Evolutionary conservation across 92 coral and sea anemone species (phyloP).

Genomic region (Porites cylindrica): DNA sequence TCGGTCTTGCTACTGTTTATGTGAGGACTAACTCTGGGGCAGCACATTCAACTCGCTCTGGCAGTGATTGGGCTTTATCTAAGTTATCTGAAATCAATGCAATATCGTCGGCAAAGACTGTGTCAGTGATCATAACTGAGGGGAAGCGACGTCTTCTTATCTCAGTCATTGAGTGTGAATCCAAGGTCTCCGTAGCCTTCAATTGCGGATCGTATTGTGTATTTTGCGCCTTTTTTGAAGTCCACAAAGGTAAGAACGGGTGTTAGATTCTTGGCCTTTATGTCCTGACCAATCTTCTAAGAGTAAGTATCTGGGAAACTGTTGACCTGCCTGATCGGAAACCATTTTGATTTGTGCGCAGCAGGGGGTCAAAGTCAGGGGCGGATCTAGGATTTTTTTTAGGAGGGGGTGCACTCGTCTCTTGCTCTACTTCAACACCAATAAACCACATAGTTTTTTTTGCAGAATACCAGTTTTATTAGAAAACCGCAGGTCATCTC

Average conservation of each 20-base stretch:
- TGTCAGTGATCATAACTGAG: background rate
- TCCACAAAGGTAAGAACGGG: background rate
- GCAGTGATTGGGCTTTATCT: too few species aligned
- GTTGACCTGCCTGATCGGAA: background rate
- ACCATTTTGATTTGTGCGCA: too few species aligned
- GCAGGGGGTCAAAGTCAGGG: too few species aligned
- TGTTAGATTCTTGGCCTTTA: background rate
- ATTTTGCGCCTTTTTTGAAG: background rate
- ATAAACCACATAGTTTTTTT: too few species aligned
- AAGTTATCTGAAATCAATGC: background rate
- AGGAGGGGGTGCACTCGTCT: too few species aligned
- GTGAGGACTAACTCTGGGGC: background rate
- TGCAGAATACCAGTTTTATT: too few species aligned
- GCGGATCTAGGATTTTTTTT: too few species aligned
- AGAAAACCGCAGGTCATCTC: too few species aligned
- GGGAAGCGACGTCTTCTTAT: background rate
- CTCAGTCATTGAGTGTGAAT: background rate
- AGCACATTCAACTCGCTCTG: too few species aligned
- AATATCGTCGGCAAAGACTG: background rate
- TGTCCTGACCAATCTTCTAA: background rate
- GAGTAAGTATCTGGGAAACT: background rate
- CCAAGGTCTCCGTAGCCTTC: too few species aligned
- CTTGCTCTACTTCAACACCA: too few species aligned
- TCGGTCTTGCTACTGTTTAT: background rate
- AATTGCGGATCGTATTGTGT: too few species aligned